Percentiles rank a stretch among this genome's conserved stretches.
Conservation (phyloP, 2,113 vertebrate species). For the Neofelis nebulosa region DNA sequence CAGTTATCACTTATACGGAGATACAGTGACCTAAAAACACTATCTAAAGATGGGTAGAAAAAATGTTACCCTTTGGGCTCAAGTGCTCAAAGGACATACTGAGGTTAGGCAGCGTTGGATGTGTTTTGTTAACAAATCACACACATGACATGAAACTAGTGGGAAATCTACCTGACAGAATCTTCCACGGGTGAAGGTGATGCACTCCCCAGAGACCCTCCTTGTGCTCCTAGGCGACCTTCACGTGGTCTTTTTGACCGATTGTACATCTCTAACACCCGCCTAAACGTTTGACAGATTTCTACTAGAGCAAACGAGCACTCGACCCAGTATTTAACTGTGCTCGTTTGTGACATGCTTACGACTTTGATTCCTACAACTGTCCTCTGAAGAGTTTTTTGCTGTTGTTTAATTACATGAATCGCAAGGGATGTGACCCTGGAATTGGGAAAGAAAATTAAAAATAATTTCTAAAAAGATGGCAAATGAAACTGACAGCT, state of each 20-base stretch:
- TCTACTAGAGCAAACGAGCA: background rate
- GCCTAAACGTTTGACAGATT: background rate
- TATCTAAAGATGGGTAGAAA: background rate
- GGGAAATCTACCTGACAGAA: rapidly evolving
- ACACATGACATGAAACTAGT: background rate
- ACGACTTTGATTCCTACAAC: background rate
- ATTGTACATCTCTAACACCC: too few species aligned
- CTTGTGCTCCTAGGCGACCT: rapidly evolving
- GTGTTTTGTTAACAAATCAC: background rate
- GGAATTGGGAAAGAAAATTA: slow-evolving; percentile 63
- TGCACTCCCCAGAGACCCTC: rapidly evolving
- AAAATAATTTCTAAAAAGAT: background rate
- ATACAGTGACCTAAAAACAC: background rate
- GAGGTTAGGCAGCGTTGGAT: background rate
- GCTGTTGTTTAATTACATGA: slow-evolving; percentile 53
- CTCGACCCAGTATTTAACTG: background rate
- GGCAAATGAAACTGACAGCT: background rate
- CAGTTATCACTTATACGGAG: background rate
- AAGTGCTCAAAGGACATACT: background rate
- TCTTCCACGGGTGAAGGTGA: background rate
- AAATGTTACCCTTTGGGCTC: background rate
- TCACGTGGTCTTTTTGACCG: background rate
- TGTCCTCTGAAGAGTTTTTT: background rate
- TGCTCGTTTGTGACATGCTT: background rate
- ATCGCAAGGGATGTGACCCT: background rate